A percentile compares a stretch with the other conserved stretches of the same genome.
Evolutionary conservation across 2,113 vertebrate genomes (phyloP).

Genomic region (Butorides virescens): DNA sequence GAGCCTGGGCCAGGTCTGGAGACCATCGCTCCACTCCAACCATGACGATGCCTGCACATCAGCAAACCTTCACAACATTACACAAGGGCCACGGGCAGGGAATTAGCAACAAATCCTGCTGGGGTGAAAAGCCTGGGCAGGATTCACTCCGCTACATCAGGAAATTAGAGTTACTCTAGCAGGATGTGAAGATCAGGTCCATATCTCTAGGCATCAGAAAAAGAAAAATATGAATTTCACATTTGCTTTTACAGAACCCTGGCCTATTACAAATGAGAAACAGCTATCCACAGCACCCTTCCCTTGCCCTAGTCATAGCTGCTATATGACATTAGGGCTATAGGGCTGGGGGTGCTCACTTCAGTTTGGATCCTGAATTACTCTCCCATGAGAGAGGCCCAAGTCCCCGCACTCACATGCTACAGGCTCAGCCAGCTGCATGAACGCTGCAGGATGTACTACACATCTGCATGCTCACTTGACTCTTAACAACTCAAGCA

Average conservation of each 20-base stretch:
- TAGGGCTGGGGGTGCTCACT: background rate
- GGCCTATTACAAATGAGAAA: background rate
- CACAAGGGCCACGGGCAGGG: background rate
- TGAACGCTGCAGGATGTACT: background rate
- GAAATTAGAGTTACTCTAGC: background rate
- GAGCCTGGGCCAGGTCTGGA: background rate
- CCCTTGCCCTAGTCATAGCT: background rate
- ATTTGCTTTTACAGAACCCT: background rate
- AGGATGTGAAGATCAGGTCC: background rate
- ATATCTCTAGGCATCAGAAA: background rate
- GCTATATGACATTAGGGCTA: background rate
- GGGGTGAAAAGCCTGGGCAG: background rate
- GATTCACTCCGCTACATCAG: background rate
- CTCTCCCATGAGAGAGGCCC: background rate
- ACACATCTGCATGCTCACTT: background rate
- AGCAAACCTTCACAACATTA: background rate
- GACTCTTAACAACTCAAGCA: background rate
- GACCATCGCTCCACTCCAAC: background rate
- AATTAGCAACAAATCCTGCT: background rate
- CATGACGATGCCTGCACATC: background rate
- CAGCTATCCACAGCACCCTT: background rate
- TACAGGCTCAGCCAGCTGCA: background rate
- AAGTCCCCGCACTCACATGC: accelerated
- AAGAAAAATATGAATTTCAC: background rate
- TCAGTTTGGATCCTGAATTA: background rate